Percentiles rank a stretch among this genome's conserved stretches.
These are phyloP conservation scores for Perithous albicinctus DNA, from an alignment of 2,888 invertebrate species.

Conservation along the genomic window DNA sequence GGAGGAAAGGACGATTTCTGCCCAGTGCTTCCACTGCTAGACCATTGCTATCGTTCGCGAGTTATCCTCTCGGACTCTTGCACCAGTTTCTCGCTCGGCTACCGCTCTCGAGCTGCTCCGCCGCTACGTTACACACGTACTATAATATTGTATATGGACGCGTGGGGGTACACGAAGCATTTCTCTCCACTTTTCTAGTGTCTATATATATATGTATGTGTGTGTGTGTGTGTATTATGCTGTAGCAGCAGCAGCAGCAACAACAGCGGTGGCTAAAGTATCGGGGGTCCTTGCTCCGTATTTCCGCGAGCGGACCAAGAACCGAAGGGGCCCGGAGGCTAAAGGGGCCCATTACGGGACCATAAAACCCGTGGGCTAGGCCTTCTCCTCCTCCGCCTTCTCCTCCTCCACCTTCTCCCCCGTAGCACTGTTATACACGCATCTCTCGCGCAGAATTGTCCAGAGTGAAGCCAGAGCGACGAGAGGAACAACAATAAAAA, in stretches of 20 bases:
- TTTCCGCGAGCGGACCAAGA: slow-evolving; percentile 70
- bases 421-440: slow-evolving; percentile 75
- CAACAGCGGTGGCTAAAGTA: slow-evolving; percentile 34
- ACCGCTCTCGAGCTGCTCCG: slow-evolving; percentile 45
- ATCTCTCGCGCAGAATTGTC: slow-evolving; percentile 44
- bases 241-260: neutral
- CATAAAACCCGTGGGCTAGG: slow-evolving; percentile 79
- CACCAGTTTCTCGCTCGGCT: slow-evolving; percentile 59
- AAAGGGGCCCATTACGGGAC: slow-evolving; percentile 80
- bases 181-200: slow-evolving; percentile 32
- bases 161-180: slow-evolving; percentile 18
- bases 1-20: slow-evolving; percentile 50
- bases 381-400: slow-evolving; percentile 50
- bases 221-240: slow-evolving; percentile 46
- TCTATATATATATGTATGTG: too few species aligned
- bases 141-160: slow-evolving; percentile 17
- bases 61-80: slow-evolving; percentile 61
- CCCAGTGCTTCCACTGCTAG: slow-evolving; percentile 35
- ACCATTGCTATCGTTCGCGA: slow-evolving; percentile 38
- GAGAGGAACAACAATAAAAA: slow-evolving; percentile 50
- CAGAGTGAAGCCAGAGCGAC: slow-evolving; percentile 48
- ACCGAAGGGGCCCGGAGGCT: slow-evolving; percentile 67
- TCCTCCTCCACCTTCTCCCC: slow-evolving; percentile 23
- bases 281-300: slow-evolving; percentile 70
- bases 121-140: slow-evolving; percentile 35